Conservation (phyloP, 2,113 vertebrate genomes). For the Mobula birostris region DNA sequence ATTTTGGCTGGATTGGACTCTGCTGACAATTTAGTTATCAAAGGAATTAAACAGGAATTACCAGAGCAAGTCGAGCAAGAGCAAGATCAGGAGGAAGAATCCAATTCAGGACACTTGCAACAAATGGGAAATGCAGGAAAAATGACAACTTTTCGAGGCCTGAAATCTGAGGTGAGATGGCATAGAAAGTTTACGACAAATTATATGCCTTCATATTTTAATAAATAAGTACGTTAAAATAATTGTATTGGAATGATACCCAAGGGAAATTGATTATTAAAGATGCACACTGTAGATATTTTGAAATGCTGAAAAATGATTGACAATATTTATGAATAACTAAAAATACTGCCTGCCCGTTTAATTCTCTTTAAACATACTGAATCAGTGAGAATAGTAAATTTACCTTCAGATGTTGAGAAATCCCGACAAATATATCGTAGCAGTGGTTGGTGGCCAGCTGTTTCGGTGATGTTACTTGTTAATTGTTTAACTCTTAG, state of each 20-base stretch:
- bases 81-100: background rate
- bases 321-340: background rate
- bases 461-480: background rate
- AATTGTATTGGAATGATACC: background rate
- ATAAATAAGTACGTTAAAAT: background rate
- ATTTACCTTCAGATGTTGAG: background rate
- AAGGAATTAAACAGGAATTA: constrained; percentile 21
- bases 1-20: background rate
- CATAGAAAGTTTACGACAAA: background rate
- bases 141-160: background rate
- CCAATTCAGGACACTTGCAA: background rate
- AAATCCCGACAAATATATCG: background rate
- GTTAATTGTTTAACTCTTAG: background rate
- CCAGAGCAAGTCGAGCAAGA: background rate
- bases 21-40: constrained; percentile 6
- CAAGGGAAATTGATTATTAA: background rate
- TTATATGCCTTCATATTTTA: background rate
- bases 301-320: background rate
- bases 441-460: background rate
- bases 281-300: background rate
- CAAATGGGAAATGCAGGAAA: background rate
- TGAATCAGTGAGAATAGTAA: background rate
- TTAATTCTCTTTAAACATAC: background rate
- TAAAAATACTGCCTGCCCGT: background rate
- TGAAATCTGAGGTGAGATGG: constrained; percentile 10